Conservation (phyloP, 2,113 vertebrate species). For the Rousettus leschenaultii region DNA sequence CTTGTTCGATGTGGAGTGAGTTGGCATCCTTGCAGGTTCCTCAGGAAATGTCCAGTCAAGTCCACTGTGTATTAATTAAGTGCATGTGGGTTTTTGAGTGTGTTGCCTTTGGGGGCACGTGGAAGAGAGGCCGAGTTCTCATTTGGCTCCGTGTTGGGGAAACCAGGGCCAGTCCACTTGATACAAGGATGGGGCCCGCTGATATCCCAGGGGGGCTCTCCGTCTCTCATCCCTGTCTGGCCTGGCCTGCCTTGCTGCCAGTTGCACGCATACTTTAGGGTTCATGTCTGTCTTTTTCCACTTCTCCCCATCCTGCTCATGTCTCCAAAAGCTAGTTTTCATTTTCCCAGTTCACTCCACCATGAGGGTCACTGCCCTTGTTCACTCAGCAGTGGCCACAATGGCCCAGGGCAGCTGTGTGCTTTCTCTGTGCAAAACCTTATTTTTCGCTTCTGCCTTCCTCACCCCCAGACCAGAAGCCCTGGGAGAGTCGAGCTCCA, state of each 20-base stretch:
- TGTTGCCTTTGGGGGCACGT: neutral
- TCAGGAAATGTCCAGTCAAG: neutral
- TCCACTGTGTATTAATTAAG: neutral
- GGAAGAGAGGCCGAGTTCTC: neutral
- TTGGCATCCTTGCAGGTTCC: no score
- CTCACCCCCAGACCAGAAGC: neutral
- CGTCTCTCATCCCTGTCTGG: fast-evolving
- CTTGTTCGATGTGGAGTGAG: neutral
- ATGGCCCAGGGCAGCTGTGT: neutral
- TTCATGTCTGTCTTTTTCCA: neutral
- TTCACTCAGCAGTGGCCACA: neutral
- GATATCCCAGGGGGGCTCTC: fast-evolving
- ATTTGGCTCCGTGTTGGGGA: neutral
- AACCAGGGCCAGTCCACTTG: neutral
- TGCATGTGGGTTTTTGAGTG: neutral
- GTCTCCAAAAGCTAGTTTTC: neutral
- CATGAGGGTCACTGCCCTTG: neutral
- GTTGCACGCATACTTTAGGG: no score
- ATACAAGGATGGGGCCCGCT: neutral
- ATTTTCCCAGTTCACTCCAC: no score
- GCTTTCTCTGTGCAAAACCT: no score
- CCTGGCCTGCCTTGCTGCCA: no score
- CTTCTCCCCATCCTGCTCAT: no score
- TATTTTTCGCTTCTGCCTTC: neutral
- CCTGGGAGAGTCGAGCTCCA: neutral